Evolutionary conservation across 2,888 invertebrate species (phyloP), one percentile per base, ranked within the genome.

Genomic region (Catocala fraxini): DNA sequence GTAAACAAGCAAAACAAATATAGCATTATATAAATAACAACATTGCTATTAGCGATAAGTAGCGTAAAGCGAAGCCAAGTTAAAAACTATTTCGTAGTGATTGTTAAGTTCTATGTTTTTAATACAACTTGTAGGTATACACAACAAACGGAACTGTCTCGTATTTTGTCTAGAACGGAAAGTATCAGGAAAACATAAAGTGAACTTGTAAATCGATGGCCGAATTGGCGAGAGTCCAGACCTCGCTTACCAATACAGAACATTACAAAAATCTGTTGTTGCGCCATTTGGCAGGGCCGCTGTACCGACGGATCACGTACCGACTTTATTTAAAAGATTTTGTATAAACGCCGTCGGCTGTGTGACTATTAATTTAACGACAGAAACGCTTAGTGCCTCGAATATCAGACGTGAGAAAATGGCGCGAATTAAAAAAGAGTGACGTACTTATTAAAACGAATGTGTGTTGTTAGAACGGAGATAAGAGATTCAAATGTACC

Each of bases 181-280:
- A 89, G 88, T 89, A 89, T 86, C 87, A 85, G 88, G 81, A 82
- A 83, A 86, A 89, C 88, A 89, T 90, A 89, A 91, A 89, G 85
- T 84, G 82, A 86, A 89, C 84, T 92, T 91, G 92, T 89, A 89
- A 93, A 93, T 92, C 92, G 92, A 93, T 93, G 92, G 80, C 89
- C 91, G 90, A 90, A 89, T 93, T 92, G 92, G 92, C 92, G 58
- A 62, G 54, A 61, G 81, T 88, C 92, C 93, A 93, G 88, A 89
- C 89, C 90, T 79, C 88, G 85, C 86, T 91, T 88, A 91, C 92
- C 92, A 91, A 90, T 89, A 91, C 88, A 85, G 90, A 88, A 82
- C 92, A 90, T 93, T 92, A 91, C 90, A 92, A 92, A 92, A 93
- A 92, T 93, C 91, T 92, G 93, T 92, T 93, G 92, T 91, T 87